These are phyloP conservation scores for Tetragonula carbonaria DNA, from an alignment of 2,888 invertebrate genomes.

Conservation along the genomic window DNA sequence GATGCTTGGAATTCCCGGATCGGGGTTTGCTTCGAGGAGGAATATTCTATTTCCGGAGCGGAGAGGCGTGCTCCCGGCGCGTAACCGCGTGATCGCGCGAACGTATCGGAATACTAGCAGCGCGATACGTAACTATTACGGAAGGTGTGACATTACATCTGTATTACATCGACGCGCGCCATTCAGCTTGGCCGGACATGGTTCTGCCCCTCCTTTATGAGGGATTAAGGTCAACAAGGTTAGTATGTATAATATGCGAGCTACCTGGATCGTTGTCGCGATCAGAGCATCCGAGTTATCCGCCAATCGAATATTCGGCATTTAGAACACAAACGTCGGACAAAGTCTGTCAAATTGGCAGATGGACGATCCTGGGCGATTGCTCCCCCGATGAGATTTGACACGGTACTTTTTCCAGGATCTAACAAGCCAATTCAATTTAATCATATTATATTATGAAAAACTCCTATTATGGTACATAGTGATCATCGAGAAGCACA, in stretches of 20 bases:
- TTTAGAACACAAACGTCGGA: background rate
- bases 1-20: slow-evolving; percentile 33
- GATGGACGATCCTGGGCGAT: slow-evolving; percentile 21
- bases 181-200: slow-evolving; percentile 37
- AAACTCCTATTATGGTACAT: too few relatives aligned
- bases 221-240: slow-evolving; percentile 50
- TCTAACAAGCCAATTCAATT: too few relatives aligned
- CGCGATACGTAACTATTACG: slow-evolving; percentile 46
- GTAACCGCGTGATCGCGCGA: slow-evolving; percentile 59
- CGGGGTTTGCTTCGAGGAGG: slow-evolving; percentile 8
- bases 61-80: slow-evolving; percentile 27
- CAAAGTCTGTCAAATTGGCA: slow-evolving; percentile 13
- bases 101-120: slow-evolving; percentile 50
- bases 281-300: slow-evolving; percentile 26
- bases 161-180: slow-evolving; percentile 53
- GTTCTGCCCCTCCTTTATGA: slow-evolving; percentile 6
- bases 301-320: slow-evolving; percentile 9
- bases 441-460: too few relatives aligned
- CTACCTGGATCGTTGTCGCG: slow-evolving; percentile 35
- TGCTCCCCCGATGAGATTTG: background rate
- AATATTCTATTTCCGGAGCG: slow-evolving; percentile 26
- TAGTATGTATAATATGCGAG: slow-evolving; percentile 14
- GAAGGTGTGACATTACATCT: slow-evolving; percentile 65
- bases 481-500: too few relatives aligned
- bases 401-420: background rate